A percentile compares a stretch with the other conserved stretches of the same genome.
Evolutionary conservation across 2,888 invertebrate genomes (phyloP).

Genomic region (Phlogophora meticulosa): DNA sequence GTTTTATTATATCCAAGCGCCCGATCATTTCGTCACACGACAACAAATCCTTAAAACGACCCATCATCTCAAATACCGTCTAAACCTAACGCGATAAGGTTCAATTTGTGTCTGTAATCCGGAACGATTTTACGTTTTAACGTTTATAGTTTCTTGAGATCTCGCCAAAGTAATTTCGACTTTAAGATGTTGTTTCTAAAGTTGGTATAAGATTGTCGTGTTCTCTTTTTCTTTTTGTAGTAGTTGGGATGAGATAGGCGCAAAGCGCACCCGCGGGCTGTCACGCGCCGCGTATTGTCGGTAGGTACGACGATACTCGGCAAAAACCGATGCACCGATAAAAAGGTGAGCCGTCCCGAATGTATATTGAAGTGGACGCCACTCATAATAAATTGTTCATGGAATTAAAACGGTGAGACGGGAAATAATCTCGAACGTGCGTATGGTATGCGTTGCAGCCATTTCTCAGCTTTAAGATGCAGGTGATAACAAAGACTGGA

Average conservation of each 20-base stretch:
- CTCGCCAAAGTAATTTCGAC: slow-evolving; percentile 21
- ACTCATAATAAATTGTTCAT: slow-evolving; percentile 66
- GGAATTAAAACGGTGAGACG: slow-evolving; percentile 57
- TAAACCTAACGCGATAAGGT: slow-evolving; percentile 61
- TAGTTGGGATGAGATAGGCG: slow-evolving; percentile 77
- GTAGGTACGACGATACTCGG: slow-evolving; percentile 69
- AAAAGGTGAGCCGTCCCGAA: slow-evolving; percentile 73
- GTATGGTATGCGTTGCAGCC: slow-evolving; percentile 15
- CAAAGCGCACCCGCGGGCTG: slow-evolving; percentile 87
- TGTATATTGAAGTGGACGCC: slow-evolving; percentile 62
- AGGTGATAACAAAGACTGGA: slow-evolving; percentile 27
- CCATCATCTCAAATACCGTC: slow-evolving; percentile 56
- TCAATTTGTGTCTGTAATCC: slow-evolving; percentile 52
- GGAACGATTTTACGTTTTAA: slow-evolving; percentile 57
- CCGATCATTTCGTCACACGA: slow-evolving; percentile 81
- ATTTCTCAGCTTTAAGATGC: slow-evolving; percentile 25
- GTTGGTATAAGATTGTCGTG: slow-evolving; percentile 59
- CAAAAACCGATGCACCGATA: slow-evolving; percentile 78
- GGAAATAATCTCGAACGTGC: slow-evolving; percentile 51
- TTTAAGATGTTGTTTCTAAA: slow-evolving; percentile 34
- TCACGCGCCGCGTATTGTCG: slow-evolving; percentile 86
- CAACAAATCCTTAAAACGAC: slow-evolving; percentile 72
- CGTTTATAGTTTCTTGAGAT: slow-evolving; percentile 47
- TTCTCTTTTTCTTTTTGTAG: slow-evolving; percentile 72
- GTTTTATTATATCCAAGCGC: slow-evolving; percentile 80